These are phyloP conservation scores for Listronotus oregonensis DNA, from an alignment of 1,140 invertebrate genomes.

Conservation along the genomic window DNA sequence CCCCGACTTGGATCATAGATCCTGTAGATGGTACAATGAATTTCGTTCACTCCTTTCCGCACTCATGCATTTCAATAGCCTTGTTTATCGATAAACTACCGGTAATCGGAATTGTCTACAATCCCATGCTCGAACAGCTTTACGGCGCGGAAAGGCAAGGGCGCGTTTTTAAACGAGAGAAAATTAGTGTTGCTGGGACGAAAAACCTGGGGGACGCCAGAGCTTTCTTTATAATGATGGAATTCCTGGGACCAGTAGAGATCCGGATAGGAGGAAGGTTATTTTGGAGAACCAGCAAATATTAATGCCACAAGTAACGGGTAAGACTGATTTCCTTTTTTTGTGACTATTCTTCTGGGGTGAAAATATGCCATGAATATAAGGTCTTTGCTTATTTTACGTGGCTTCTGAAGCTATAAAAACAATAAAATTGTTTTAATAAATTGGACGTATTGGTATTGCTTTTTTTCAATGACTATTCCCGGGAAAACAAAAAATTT, in stretches of 20 bases:
- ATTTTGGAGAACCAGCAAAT: slow-evolving; percentile 78
- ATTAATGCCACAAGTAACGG: slow-evolving; percentile 80
- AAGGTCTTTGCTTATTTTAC: too few species aligned
- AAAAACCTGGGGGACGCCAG: slow-evolving; percentile 76
- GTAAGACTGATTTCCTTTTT: slow-evolving; percentile 57
- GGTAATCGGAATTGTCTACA: slow-evolving; percentile 86
- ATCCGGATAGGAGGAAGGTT: slow-evolving; percentile 71
- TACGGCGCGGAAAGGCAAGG: slow-evolving; percentile 81
- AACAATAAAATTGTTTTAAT: too few species aligned
- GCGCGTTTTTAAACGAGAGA: slow-evolving; percentile 86
- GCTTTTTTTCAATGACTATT: too few species aligned
- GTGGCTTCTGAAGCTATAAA: too few species aligned
- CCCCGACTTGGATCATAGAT: slow-evolving; percentile 97
- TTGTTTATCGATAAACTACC: slow-evolving; percentile 72
- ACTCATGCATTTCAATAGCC: slow-evolving; percentile 81
- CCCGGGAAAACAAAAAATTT: too few species aligned
- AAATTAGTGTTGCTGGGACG: slow-evolving; percentile 73
- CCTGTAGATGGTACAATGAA: too few species aligned
- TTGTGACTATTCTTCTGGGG: too few species aligned
- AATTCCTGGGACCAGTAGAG: slow-evolving; percentile 84
- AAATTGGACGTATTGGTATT: too few species aligned
- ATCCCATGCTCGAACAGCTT: slow-evolving; percentile 88
- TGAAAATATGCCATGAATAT: too few species aligned
- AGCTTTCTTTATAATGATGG: slow-evolving; percentile 78
- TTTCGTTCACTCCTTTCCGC: slow-evolving; percentile 85